Evolutionary conservation across 2,797 vertebrate species (phyloP).

Genomic region (Capromys pilorides): DNA sequence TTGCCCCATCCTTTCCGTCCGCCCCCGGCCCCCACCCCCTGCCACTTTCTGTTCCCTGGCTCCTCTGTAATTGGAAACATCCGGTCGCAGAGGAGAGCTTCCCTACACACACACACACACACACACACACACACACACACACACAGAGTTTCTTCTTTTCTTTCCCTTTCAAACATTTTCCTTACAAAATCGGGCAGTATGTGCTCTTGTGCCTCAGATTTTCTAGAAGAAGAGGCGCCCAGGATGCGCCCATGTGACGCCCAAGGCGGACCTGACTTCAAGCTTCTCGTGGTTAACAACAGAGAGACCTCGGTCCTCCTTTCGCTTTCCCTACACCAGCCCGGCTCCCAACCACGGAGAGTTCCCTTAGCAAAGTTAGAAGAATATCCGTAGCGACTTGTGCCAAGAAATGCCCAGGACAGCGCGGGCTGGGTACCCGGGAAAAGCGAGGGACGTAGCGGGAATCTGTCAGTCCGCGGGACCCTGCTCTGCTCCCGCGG

Average conservation of each 20-base stretch:
- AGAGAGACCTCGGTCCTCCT: not conserved
- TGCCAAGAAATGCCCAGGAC: not conserved
- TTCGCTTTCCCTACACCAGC: constrained; percentile 16
- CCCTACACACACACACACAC: not conserved
- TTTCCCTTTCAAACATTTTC: not conserved
- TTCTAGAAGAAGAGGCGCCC: constrained; percentile 35
- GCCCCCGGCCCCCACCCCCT: not conserved
- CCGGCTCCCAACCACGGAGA: constrained; percentile 41
- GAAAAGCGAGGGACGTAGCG: not conserved
- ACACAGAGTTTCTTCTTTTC: not conserved
- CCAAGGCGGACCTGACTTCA: not conserved
- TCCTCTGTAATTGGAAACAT: constrained; percentile 73
- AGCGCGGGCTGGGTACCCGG: constrained; percentile 14
- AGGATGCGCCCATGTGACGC: constrained; percentile 17
- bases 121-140: too few species aligned
- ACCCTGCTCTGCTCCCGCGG: not conserved
- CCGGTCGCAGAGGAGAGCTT: constrained; percentile 42
- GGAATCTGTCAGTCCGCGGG: not conserved
- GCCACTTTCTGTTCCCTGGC: constrained; percentile 50
- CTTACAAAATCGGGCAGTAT: constrained; percentile 60
- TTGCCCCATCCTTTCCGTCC: constrained; percentile 24
- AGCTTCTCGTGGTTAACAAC: not conserved
- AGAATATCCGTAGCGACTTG: constrained; percentile 69
- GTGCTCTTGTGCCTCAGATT: constrained; percentile 60
- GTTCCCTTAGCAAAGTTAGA: constrained; percentile 74